Conservation (phyloP, 2,797 vertebrate genomes). For the Crocidura indochinensis region DNA sequence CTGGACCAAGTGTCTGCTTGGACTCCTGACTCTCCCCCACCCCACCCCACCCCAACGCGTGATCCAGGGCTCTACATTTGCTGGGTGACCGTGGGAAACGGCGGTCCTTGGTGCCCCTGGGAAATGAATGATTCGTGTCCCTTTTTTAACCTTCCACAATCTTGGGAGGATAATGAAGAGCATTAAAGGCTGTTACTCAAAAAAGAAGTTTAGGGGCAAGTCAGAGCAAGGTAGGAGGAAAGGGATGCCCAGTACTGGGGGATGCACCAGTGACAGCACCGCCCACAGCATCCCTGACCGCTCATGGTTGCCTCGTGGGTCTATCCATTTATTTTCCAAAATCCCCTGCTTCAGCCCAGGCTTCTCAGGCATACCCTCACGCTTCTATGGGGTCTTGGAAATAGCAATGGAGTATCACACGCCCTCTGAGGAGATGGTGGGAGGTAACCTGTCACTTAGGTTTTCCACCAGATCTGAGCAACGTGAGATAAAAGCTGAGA, state of each 20-base stretch:
- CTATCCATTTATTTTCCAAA: neutral
- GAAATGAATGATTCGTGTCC: neutral
- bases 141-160: slow-evolving; percentile 23
- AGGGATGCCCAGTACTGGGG: neutral
- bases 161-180: slow-evolving; percentile 22
- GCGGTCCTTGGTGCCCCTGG: neutral
- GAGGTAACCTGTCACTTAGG: neutral
- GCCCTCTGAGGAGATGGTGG: neutral
- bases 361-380: neutral
- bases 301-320: neutral
- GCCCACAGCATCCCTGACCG: neutral
- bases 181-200: slow-evolving; percentile 33
- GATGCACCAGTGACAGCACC: neutral
- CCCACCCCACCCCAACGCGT: neutral
- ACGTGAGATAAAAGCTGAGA: neutral
- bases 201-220: slow-evolving; percentile 56
- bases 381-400: neutral
- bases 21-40: neutral
- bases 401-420: neutral
- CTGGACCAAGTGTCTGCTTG: neutral
- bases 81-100: neutral
- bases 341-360: neutral
- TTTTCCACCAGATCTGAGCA: slow-evolving; percentile 28
- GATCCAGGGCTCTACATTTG: neutral
- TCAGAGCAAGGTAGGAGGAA: slow-evolving; percentile 45